Evolutionary conservation across 2,888 invertebrate genomes (phyloP).

Genomic region (Eristalis tenax): DNA sequence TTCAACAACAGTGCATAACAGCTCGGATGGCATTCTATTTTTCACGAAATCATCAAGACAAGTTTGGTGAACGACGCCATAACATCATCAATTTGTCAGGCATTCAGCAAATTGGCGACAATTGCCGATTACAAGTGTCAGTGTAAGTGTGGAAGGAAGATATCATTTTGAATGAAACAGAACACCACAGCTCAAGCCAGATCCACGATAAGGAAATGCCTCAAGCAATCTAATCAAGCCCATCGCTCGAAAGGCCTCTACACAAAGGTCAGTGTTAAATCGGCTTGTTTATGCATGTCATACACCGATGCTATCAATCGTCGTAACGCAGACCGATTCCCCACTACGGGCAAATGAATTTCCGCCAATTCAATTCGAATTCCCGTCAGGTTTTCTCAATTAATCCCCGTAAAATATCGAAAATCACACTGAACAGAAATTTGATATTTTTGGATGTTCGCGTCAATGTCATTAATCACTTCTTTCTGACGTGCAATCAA

Average conservation of each 20-base stretch:
- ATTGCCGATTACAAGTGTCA: not conserved
- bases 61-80: constrained; percentile 24
- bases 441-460: not conserved
- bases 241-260: constrained; percentile 14
- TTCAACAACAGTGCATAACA: constrained; percentile 6
- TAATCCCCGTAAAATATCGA: not conserved
- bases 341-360: not conserved
- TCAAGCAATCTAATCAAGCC: not conserved
- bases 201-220: constrained; percentile 19
- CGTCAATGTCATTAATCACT: constrained; percentile 18
- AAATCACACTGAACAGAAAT: not conserved
- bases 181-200: not conserved
- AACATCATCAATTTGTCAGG: constrained; percentile 5
- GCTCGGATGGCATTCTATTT: constrained; percentile 14
- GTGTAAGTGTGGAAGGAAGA: not conserved
- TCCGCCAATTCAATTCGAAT: constrained; percentile 17
- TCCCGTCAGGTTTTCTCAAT: constrained; percentile 26
- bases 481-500: not conserved
- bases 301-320: constrained; percentile 14
- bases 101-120: constrained; percentile 17
- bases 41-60: not conserved
- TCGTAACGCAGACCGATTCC: not conserved
- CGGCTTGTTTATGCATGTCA: constrained; percentile 32
- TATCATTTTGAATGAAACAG: not conserved
- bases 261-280: constrained; percentile 49